These are phyloP conservation scores for Psilanteris sp. DNA, from an alignment of 1,140 invertebrate species.

Conservation along the genomic window DNA sequence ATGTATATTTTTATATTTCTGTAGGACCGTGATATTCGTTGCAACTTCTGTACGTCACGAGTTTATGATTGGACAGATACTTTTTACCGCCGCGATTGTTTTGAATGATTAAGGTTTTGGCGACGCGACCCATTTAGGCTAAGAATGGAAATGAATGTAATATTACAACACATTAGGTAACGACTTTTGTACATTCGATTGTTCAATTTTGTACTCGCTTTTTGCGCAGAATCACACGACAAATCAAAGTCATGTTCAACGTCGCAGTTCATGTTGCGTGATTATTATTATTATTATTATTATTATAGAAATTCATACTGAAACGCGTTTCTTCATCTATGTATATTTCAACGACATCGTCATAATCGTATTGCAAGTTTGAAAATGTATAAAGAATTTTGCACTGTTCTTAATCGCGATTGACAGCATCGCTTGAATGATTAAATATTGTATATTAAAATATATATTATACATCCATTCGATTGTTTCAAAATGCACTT, in stretches of 20 bases:
- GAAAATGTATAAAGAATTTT: slow-evolving; percentile 53
- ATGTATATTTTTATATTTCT: too few relatives aligned
- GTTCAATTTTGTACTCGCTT: too few relatives aligned
- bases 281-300: too few relatives aligned
- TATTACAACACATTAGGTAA: too few relatives aligned
- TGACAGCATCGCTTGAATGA: slow-evolving; percentile 19
- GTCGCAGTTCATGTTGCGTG: too few relatives aligned
- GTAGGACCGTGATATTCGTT: not conserved
- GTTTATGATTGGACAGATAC: slow-evolving; percentile 5
- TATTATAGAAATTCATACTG: slow-evolving; percentile 22
- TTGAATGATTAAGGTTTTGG: too few relatives aligned
- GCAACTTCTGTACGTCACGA: not conserved
- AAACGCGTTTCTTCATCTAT: slow-evolving; percentile 25
- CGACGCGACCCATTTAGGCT: too few relatives aligned
- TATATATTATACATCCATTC: too few relatives aligned
- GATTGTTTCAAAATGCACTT: slow-evolving; percentile 38
- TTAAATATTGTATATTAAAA: slow-evolving; percentile 54
- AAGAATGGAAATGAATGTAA: too few relatives aligned
- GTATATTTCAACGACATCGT: slow-evolving; percentile 37
- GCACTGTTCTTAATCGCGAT: slow-evolving; percentile 43
- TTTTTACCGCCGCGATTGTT: slow-evolving; percentile 4
- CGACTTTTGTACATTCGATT: too few relatives aligned
- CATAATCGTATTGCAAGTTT: slow-evolving; percentile 31
- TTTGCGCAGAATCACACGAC: too few relatives aligned
- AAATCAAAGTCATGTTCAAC: too few relatives aligned